These are phyloP conservation scores for Nannoperca australis DNA, from an alignment of 2,797 vertebrate species.

Conservation along the genomic window DNA sequence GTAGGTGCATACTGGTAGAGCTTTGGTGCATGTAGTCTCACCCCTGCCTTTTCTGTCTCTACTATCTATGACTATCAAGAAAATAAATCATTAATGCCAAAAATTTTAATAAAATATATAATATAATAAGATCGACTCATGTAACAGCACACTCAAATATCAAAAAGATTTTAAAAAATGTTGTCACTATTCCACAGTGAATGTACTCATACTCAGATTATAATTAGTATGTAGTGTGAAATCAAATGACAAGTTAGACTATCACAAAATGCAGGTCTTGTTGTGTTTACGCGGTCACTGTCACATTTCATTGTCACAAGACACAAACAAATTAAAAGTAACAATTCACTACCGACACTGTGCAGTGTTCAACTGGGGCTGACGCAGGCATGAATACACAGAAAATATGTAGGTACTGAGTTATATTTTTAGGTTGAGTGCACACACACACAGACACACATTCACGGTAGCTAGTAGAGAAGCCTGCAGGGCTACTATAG, in stretches of 20 bases:
- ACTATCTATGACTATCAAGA: too few species aligned
- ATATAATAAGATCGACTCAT: neutral
- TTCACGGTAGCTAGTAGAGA: conserved; percentile 16
- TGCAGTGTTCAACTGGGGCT: neutral
- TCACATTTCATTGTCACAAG: neutral
- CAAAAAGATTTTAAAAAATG: neutral
- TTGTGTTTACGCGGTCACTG: rapidly evolving
- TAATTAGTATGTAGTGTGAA: neutral
- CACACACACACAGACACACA: conserved; percentile 23
- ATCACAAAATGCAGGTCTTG: neutral
- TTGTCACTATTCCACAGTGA: neutral
- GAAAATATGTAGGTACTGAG: conserved; percentile 28
- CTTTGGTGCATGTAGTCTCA: neutral
- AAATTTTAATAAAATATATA: too few species aligned
- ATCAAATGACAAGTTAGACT: neutral
- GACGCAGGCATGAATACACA: conserved; percentile 9
- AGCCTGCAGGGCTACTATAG: conserved; percentile 68
- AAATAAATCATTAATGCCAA: too few species aligned
- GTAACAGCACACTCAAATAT: conserved; percentile 1
- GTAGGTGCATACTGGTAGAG: too few species aligned
- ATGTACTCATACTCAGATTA: neutral
- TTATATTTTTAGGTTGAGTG: conserved; percentile 4
- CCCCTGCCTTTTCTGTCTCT: too few species aligned
- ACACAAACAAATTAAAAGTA: conserved; percentile 1
- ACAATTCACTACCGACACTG: neutral